Conservation (phyloP, 2,888 invertebrate species). For the Tigriopus californicus region DNA sequence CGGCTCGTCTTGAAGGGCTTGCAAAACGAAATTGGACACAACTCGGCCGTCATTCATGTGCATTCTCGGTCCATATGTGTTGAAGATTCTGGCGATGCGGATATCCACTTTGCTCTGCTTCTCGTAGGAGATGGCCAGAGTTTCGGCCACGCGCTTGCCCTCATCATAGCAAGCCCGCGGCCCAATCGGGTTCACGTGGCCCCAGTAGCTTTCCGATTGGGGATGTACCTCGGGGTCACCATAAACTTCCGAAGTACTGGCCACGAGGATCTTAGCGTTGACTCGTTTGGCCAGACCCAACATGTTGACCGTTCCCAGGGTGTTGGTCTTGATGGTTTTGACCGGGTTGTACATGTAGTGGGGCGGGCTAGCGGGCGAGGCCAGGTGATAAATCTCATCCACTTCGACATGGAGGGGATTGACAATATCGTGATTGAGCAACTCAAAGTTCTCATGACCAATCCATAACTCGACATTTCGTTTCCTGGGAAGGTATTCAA, state of each 20-base stretch:
- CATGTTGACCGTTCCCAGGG: conserved; percentile 84
- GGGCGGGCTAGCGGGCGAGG: conserved; percentile 95
- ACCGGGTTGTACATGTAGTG: conserved; percentile 99
- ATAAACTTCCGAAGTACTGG: conserved; percentile 96
- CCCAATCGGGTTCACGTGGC: conserved; percentile 95
- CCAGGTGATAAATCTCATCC: conserved; percentile 92
- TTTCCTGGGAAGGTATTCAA: conserved; percentile 46
- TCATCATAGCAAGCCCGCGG: conserved; percentile 96
- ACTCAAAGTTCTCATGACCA: conserved; percentile 94
- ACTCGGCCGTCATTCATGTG: conserved; percentile 96
- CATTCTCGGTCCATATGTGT: conserved; percentile 97
- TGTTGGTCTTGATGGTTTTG: conserved; percentile 97
- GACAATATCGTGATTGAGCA: conserved; percentile 96
- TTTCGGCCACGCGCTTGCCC: conserved; percentile 95
- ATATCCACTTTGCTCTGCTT: conserved; percentile 66
- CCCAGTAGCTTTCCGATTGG: conserved; percentile 95
- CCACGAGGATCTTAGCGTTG: conserved; percentile 77
- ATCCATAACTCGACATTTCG: conserved; percentile 97
- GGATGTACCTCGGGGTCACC: conserved; percentile 98
- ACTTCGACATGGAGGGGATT: conserved; percentile 94
- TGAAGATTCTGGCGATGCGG: conserved; percentile 91
- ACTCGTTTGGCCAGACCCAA: conserved; percentile 78
- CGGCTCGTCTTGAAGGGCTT: conserved; percentile 79
- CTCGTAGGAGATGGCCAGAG: conserved; percentile 84
- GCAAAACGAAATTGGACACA: conserved; percentile 94